These are phyloP conservation scores for Halictus ligatus DNA, from an alignment of 2,888 invertebrate species.

Conservation along the genomic window DNA sequence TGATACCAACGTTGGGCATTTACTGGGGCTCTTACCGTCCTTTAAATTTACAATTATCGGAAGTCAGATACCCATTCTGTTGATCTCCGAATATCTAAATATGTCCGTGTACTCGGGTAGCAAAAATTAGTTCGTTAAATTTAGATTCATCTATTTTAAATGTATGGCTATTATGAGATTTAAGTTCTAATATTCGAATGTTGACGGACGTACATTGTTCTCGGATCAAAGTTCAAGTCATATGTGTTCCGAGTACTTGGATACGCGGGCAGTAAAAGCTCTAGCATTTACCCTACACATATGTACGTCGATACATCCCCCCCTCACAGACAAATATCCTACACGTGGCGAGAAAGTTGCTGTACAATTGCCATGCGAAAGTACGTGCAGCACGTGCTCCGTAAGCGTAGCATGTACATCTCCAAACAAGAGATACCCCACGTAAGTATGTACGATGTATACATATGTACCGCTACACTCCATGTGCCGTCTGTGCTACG, in stretches of 20 bases:
- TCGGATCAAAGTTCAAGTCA: neutral
- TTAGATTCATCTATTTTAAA: too few species aligned
- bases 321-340: conserved; percentile 14
- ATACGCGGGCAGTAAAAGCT: neutral
- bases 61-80: too few species aligned
- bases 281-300: neutral
- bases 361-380: conserved; percentile 16
- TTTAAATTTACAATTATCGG: neutral
- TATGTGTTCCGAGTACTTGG: neutral
- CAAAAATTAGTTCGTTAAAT: too few species aligned
- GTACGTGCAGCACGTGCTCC: neutral
- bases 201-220: neutral
- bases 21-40: neutral
- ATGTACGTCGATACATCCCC: neutral
- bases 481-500: neutral
- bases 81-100: too few species aligned
- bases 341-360: conserved; percentile 37
- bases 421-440: neutral
- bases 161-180: too few species aligned
- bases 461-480: neutral
- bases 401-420: neutral
- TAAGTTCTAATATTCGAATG: neutral
- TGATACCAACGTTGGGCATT: neutral
- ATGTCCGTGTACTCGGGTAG: too few species aligned
- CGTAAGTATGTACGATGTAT: neutral